Percentiles rank a stretch among this genome's conserved stretches.
These are phyloP conservation scores for Bucco capensis DNA, from an alignment of 2,113 vertebrate genomes.

Conservation along the genomic window DNA sequence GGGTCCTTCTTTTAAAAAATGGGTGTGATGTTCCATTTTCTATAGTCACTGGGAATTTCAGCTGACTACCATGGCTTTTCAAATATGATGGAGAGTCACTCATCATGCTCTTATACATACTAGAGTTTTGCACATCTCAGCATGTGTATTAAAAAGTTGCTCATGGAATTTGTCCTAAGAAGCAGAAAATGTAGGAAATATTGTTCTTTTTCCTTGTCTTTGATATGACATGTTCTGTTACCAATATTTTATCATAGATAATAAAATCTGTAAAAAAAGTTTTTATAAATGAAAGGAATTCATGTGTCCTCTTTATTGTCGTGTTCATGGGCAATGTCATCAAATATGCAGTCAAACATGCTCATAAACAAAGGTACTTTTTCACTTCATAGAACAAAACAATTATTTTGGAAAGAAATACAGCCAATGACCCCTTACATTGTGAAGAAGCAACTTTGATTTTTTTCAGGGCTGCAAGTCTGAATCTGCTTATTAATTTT, in stretches of 20 bases:
- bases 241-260: background rate
- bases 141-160: background rate
- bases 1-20: background rate
- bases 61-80: background rate
- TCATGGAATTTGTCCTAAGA: background rate
- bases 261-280: background rate
- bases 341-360: background rate
- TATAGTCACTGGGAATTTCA: background rate
- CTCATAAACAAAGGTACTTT: background rate
- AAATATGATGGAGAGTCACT: background rate
- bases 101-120: background rate
- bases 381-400: background rate
- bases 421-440: background rate
- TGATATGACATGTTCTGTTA: background rate
- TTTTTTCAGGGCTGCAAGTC: background rate
- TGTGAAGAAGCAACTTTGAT: background rate
- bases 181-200: background rate
- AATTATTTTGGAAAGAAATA: background rate
- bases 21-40: background rate
- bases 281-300: background rate
- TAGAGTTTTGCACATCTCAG: background rate
- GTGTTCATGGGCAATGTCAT: background rate
- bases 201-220: background rate
- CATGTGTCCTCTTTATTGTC: background rate
- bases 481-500: background rate